These are phyloP conservation scores for Canis aureus DNA, from an alignment of 2,113 vertebrate genomes.

Conservation along the genomic window DNA sequence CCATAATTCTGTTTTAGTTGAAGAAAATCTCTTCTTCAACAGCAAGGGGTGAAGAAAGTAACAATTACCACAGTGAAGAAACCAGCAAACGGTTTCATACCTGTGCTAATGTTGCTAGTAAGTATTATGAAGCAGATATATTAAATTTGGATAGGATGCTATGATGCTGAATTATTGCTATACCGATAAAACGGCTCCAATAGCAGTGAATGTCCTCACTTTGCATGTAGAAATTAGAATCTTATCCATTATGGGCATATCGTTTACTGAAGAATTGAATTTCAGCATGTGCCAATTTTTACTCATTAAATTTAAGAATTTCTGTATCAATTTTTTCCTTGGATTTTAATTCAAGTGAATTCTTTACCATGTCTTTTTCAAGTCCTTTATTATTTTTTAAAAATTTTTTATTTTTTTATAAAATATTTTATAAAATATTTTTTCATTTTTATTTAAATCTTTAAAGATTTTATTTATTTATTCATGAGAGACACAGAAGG, in stretches of 20 bases:
- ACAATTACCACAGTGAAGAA: slow-evolving; percentile 45
- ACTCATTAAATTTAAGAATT: slow-evolving; percentile 13
- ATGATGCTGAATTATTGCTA: neutral
- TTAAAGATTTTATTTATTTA: too few relatives aligned
- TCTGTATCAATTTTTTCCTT: neutral
- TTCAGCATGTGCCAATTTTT: neutral
- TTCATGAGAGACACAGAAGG: too few relatives aligned
- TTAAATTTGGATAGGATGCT: slow-evolving; percentile 7
- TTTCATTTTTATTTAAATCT: too few relatives aligned
- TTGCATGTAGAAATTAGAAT: neutral
- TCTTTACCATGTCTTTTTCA: slow-evolving; percentile 7
- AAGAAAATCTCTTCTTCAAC: slow-evolving; percentile 17
- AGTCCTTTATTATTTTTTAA: neutral
- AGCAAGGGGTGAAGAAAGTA: slow-evolving; percentile 19
- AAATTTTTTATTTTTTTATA: too few relatives aligned
- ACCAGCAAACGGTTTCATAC: neutral
- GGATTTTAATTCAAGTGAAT: slow-evolving; percentile 11
- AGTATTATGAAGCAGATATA: slow-evolving; percentile 19
- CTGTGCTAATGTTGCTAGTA: neutral
- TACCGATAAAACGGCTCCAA: neutral
- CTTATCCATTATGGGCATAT: neutral
- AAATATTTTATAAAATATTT: too few relatives aligned
- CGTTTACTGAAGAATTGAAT: neutral
- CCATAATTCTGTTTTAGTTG: neutral
- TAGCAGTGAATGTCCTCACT: neutral